Base-by-base conservation (phyloP, 2,113 vertebrate genomes). In the Xenus cinereus region DNA sequence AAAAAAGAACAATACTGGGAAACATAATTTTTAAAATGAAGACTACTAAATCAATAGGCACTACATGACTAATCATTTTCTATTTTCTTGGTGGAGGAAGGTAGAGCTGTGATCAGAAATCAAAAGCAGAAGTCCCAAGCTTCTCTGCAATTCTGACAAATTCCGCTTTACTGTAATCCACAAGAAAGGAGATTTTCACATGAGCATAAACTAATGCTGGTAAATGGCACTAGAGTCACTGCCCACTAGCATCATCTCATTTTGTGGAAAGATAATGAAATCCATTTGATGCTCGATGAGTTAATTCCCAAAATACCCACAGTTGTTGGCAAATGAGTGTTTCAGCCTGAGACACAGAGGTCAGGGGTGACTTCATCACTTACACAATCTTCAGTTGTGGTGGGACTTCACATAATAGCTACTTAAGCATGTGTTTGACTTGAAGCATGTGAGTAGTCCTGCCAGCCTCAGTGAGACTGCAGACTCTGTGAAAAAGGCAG, bases 11-110 rank as follows among this genome's bases (percentile, higher is more conserved):
- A 96, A 97, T 95, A 91, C 78, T 90, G 74, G 81, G 90, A 97
- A 97, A 96, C 94, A 95, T 97, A 97, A 96, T 97, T 97, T 97
- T 97, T 51, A 75, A 97, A 97, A 97, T 94, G 95, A 97, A 96
- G 95, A 95, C 92, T 95, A 95, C 92, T 96, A 97, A 97, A 97
- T 97, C 97, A 97, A 97, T 97, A 97, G 71, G 84, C 74, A 64
- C 51, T 97, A 97, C 96, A 97, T 97, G 96, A 97, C 96, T 97
- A 97, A 97, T 97, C 92, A 96, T 94, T 97, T 97, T 95, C 95
- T 95, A 2, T 93, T 97, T 96, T 96, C 90, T 91, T 97, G 83
- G 76, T 82, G 79, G 43, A 97, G 82, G 79, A 92, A 93, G 69
- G 96, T 85, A 94, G 90, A 81, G 85, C 64, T 97, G 96, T 97